phyloP scores from a whole-genome alignment of 2,888 invertebrate species.

The Neoitamus cyanurus region DNA sequence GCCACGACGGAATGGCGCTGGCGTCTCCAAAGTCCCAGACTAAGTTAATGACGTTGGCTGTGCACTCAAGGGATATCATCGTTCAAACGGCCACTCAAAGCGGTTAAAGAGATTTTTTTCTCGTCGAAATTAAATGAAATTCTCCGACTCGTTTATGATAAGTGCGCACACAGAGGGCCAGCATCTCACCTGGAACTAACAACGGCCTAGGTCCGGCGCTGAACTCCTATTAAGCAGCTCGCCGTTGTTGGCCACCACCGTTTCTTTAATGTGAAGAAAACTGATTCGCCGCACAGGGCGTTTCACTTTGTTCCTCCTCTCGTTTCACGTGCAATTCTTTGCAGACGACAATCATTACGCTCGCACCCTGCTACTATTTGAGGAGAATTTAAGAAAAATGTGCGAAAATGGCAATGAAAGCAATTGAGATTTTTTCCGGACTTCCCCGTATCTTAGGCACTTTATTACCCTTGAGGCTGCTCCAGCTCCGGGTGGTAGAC shows the following conservation, averaged over 20 bases:
- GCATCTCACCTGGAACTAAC: background rate
- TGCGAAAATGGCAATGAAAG: constrained; percentile 35
- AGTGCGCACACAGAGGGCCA: background rate
- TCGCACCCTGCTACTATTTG: background rate
- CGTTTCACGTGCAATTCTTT: background rate
- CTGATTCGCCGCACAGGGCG: background rate
- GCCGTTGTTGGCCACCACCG: background rate
- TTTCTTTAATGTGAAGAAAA: constrained; percentile 18
- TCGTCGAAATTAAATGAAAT: constrained; percentile 34
- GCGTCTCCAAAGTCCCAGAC: constrained; percentile 36
- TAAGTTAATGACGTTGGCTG: constrained; percentile 40
- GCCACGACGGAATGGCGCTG: background rate
- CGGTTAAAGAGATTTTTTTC: constrained; percentile 32
- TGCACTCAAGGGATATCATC: constrained; percentile 37
- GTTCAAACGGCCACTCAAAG: constrained; percentile 29
- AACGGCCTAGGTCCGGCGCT: background rate
- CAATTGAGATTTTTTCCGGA: background rate
- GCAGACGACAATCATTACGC: constrained; percentile 22
- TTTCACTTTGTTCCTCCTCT: background rate
- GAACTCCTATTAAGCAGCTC: background rate
- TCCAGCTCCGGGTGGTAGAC: too few species aligned
- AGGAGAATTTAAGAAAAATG: constrained; percentile 11
- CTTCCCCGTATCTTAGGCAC: background rate
- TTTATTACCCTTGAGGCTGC: background rate
- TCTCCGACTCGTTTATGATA: constrained; percentile 33